A percentile compares a stretch with the other conserved stretches of the same genome.
phyloP scores from a whole-genome alignment of 2,113 vertebrate genomes.

The Misgurnus mizolepis region DNA sequence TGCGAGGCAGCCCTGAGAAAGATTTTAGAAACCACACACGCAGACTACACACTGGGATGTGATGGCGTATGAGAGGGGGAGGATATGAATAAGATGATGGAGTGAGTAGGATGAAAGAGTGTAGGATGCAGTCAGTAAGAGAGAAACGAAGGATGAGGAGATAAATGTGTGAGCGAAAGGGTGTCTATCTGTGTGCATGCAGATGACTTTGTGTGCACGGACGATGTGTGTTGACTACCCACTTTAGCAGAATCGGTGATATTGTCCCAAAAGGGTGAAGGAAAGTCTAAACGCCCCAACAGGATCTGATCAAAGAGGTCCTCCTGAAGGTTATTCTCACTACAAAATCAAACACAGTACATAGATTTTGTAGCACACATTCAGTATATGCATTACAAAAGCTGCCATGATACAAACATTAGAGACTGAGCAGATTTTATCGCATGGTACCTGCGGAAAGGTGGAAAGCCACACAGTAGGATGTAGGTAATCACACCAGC shows the following conservation, averaged over 20 bases:
- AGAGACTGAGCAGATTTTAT: neutral
- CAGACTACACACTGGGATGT: neutral
- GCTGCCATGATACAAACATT: too few relatives aligned
- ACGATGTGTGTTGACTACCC: constrained; percentile 24
- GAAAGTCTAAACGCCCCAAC: constrained; percentile 88
- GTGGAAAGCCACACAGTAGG: constrained; percentile 95
- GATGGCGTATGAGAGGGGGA: neutral
- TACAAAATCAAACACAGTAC: constrained; percentile 57
- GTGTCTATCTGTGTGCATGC: neutral
- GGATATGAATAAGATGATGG: neutral
- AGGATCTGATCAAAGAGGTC: constrained; percentile 98
- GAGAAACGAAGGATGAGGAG: neutral
- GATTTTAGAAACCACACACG: neutral
- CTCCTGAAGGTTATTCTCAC: constrained; percentile 94
- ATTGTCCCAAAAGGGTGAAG: constrained; percentile 97
- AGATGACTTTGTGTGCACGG: neutral
- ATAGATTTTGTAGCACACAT: neutral
- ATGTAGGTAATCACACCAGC: constrained; percentile 98
- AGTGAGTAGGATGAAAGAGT: constrained; percentile 9
- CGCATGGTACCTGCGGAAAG: constrained; percentile 86
- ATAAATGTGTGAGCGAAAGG: neutral
- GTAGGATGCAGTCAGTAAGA: neutral
- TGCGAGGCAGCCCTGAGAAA: neutral
- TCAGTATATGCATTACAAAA: too few relatives aligned
- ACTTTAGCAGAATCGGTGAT: constrained; percentile 94